phyloP scores from a whole-genome alignment of 2,888 invertebrate genomes.

The Drosophila tripunctata region DNA sequence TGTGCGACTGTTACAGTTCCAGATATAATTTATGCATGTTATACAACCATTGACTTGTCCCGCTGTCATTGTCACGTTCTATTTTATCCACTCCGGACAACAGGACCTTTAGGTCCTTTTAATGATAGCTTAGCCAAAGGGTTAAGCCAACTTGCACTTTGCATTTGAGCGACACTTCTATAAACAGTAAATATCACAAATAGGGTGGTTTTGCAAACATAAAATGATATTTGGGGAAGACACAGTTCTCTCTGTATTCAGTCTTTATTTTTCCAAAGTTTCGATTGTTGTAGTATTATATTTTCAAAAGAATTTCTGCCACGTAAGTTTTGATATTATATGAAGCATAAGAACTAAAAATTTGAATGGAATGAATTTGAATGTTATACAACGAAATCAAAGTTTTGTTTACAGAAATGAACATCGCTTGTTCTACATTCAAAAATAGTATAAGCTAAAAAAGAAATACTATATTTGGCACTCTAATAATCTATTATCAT shows the following conservation, averaged over 20 bases:
- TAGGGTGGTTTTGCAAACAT: constrained; percentile 13
- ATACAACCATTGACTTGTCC: constrained; percentile 70
- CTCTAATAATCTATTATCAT: too few species aligned
- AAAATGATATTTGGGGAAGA: not conserved
- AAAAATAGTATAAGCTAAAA: too few species aligned
- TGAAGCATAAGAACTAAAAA: too few species aligned
- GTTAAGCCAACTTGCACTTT: constrained; percentile 45
- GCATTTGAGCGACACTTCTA: constrained; percentile 11
- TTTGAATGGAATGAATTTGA: too few species aligned
- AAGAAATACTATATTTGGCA: too few species aligned
- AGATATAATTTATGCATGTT: constrained; percentile 70
- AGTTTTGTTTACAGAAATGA: too few species aligned
- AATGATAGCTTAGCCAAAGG: constrained; percentile 48
- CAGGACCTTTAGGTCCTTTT: constrained; percentile 20
- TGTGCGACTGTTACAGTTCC: constrained; percentile 63
- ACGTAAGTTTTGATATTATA: too few species aligned
- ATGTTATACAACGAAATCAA: too few species aligned
- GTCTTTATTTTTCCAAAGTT: constrained; percentile 38
- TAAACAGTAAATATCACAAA: not conserved
- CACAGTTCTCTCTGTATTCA: constrained; percentile 22
- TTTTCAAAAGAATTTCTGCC: not conserved
- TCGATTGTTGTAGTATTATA: constrained; percentile 16
- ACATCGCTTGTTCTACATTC: too few species aligned
- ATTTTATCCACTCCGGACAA: constrained; percentile 1
- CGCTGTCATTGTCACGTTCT: constrained; percentile 46